These are phyloP conservation scores for Scrobipalpa costella DNA, from an alignment of 2,888 invertebrate genomes.

Conservation along the genomic window DNA sequence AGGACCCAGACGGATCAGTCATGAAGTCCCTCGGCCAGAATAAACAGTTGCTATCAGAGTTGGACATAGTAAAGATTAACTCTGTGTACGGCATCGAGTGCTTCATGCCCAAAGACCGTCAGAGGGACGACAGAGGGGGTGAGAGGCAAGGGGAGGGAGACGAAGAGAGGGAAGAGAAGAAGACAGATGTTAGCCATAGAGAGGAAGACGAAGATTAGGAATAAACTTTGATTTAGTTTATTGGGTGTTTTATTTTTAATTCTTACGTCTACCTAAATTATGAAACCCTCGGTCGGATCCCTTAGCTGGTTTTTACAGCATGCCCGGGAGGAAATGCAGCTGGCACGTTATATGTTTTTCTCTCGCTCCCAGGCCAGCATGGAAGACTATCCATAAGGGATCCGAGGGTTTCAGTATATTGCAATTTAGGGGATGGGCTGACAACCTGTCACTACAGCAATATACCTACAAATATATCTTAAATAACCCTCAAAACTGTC, in stretches of 20 bases:
- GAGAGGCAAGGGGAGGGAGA: not conserved
- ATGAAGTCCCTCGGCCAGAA: slow-evolving; percentile 66
- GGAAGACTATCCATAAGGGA: no score
- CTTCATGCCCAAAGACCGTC: slow-evolving; percentile 34
- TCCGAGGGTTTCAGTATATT: no score
- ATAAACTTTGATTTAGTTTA: not conserved
- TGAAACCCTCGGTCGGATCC: no score
- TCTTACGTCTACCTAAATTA: no score
- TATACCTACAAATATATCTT: no score
- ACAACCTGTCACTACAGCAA: no score
- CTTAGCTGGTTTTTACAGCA: no score
- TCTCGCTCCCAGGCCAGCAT: no score
- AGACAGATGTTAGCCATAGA: not conserved
- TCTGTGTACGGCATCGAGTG: slow-evolving; percentile 64
- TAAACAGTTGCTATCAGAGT: slow-evolving; percentile 53
- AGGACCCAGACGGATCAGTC: slow-evolving; percentile 65
- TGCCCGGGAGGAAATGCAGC: no score
- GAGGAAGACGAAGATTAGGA: not conserved
- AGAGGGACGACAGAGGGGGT: not conserved
- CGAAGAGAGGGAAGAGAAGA: not conserved
- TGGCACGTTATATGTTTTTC: no score
- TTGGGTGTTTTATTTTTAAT: not conserved
- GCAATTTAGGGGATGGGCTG: no score
- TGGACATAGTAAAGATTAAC: slow-evolving; percentile 66
- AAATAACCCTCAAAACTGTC: no score